phyloP scores from a whole-genome alignment of 2,797 vertebrate genomes.

The Arremon aurantiirostris region DNA sequence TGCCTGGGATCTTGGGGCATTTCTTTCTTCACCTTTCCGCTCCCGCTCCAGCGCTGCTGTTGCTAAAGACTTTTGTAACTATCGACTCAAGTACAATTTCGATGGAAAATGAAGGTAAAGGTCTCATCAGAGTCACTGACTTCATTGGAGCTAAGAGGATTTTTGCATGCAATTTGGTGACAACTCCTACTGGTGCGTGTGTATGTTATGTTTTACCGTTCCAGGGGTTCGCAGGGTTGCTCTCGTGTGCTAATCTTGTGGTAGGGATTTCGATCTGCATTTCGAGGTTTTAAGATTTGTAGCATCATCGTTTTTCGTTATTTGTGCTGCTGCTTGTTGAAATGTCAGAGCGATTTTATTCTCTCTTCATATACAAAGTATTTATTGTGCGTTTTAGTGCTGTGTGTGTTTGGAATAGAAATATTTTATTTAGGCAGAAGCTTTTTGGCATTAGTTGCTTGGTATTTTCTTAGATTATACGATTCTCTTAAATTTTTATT shows the following conservation, averaged over 20 bases:
- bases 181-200: slow-evolving; percentile 18
- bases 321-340: not conserved
- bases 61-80: slow-evolving; percentile 71
- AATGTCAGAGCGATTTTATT: not conserved
- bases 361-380: not conserved
- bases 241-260: not conserved
- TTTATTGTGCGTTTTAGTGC: fast-evolving
- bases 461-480: not conserved
- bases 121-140: slow-evolving; percentile 40
- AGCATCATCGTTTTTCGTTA: not conserved
- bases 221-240: slow-evolving; percentile 5
- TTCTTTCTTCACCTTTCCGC: slow-evolving; percentile 55
- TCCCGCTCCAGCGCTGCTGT: slow-evolving; percentile 64
- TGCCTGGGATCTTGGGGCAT: slow-evolving; percentile 70
- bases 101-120: slow-evolving; percentile 84
- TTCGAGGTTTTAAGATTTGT: not conserved
- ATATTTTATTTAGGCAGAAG: not conserved
- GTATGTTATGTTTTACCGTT: not conserved
- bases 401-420: not conserved
- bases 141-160: slow-evolving; percentile 60
- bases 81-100: slow-evolving; percentile 72
- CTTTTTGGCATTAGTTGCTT: not conserved
- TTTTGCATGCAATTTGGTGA: slow-evolving; percentile 55
- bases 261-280: not conserved
- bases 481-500: not conserved